A percentile compares a stretch with the other conserved stretches of the same genome.
phyloP scores from a whole-genome alignment of 2,113 vertebrate species.

The Ariopsis seemanni region DNA sequence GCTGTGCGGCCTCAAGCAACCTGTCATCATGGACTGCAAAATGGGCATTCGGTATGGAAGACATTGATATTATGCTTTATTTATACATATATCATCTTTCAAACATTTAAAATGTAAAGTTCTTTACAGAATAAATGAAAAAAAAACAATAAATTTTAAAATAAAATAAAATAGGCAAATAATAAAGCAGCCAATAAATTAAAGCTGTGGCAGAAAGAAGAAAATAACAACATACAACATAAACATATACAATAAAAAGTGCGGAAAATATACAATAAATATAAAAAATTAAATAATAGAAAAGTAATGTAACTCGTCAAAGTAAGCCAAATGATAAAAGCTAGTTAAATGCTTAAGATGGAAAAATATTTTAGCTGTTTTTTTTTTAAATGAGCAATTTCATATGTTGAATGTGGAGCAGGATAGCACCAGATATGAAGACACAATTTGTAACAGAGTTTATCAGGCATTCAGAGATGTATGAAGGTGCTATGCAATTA shows the following conservation, averaged over 20 bases:
- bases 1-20: conserved; percentile 70
- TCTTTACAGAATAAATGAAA: not conserved
- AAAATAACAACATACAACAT: not conserved
- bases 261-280: not conserved
- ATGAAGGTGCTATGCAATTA: too few relatives aligned
- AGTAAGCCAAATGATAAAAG: not conserved
- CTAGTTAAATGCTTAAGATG: not conserved
- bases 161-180: not conserved
- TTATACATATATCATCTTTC: not conserved
- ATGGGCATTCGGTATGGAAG: conserved; percentile 71
- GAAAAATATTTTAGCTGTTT: too few relatives aligned
- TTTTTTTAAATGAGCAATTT: too few relatives aligned
- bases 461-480: too few relatives aligned
- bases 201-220: not conserved
- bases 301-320: not conserved
- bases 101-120: not conserved
- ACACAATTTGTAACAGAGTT: not conserved
- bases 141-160: not conserved
- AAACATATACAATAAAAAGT: not conserved
- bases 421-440: not conserved
- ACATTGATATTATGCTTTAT: not conserved
- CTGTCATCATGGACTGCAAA: conserved; percentile 79
- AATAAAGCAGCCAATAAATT: not conserved
- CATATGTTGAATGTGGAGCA: not conserved
- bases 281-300: not conserved